These are phyloP conservation scores for Aradophagus sp. DNA, from an alignment of 1,140 invertebrate species.

Conservation along the genomic window DNA sequence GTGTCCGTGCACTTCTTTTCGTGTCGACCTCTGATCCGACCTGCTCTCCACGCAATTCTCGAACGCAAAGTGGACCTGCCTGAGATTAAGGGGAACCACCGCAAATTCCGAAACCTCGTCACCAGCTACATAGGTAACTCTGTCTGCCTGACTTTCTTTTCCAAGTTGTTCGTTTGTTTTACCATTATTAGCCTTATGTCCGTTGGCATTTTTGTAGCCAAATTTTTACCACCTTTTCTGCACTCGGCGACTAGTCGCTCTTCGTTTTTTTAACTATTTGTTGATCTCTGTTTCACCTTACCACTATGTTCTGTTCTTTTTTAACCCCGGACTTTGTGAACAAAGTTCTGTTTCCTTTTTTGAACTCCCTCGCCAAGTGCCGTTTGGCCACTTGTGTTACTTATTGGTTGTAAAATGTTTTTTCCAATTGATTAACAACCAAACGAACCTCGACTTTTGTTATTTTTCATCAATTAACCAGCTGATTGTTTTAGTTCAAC, in stretches of 20 bases:
- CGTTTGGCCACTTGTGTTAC: no score
- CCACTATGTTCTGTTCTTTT: no score
- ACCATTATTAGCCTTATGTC: conserved; percentile 46
- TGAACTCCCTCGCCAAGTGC: no score
- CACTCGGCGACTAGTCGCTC: conserved; percentile 20
- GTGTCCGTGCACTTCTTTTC: conserved; percentile 75
- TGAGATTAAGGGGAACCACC: conserved; percentile 97
- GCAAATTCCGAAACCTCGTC: conserved; percentile 98
- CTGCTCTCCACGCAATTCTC: conserved; percentile 70
- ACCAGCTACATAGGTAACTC: conserved; percentile 96
- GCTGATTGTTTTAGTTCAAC: no score
- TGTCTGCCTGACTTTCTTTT: conserved; percentile 61
- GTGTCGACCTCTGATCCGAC: conserved; percentile 72
- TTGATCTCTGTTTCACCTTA: no score
- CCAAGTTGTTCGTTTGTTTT: conserved; percentile 58
- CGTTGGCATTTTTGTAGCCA: conserved; percentile 26
- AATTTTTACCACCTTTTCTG: conserved; percentile 12
- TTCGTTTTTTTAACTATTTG: conserved; percentile 21
- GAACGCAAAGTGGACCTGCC: conserved; percentile 90
- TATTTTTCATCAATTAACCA: no score
- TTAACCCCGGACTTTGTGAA: no score
- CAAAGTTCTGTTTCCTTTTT: no score
- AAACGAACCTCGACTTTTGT: no score
- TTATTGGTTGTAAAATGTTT: no score
- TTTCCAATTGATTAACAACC: no score